phyloP scores from a whole-genome alignment of 2,888 invertebrate species.

The Drosophila robusta region DNA sequence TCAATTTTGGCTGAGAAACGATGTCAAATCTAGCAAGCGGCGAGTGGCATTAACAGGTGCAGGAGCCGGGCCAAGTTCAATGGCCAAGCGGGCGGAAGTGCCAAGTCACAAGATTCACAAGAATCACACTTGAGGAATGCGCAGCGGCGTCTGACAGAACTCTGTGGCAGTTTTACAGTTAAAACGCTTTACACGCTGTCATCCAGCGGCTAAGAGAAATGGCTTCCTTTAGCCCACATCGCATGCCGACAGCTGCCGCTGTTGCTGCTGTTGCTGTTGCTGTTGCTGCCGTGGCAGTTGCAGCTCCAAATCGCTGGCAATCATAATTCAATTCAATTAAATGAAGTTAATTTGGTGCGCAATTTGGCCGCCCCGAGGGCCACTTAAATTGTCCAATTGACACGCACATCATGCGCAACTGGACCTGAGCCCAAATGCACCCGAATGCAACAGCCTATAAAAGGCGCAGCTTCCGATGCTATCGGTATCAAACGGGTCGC shows the following conservation, averaged over 20 bases:
- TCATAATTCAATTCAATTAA: conserved; percentile 52
- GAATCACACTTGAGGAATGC: conserved; percentile 29
- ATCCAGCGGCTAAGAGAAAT: conserved; percentile 24
- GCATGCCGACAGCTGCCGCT: conserved; percentile 17
- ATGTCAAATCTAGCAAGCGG: conserved; percentile 13
- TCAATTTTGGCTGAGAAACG: not conserved
- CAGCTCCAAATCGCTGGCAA: conserved; percentile 29
- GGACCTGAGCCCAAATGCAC: not conserved
- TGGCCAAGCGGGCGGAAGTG: conserved; percentile 36
- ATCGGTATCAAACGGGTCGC: conserved; percentile 9
- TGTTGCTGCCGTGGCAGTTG: conserved; percentile 6
- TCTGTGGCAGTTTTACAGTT: conserved; percentile 31
- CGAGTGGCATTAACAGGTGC: conserved; percentile 7
- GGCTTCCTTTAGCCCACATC: conserved; percentile 25
- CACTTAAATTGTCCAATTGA: conserved; percentile 36
- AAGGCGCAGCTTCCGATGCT: conserved; percentile 19
- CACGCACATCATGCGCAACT: conserved; percentile 42
- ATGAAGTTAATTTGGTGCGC: conserved; percentile 46
- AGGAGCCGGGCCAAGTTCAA: conserved; percentile 21
- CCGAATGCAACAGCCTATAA: conserved; percentile 33
- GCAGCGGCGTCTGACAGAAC: not conserved
- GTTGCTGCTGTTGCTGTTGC: not conserved
- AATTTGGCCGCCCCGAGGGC: conserved; percentile 29
- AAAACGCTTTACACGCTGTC: conserved; percentile 34
- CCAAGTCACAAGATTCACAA: conserved; percentile 30